Evolutionary conservation across 2,888 invertebrate species (phyloP), one percentile per base, ranked within the genome.

Genomic region (Xylophagus ater): DNA sequence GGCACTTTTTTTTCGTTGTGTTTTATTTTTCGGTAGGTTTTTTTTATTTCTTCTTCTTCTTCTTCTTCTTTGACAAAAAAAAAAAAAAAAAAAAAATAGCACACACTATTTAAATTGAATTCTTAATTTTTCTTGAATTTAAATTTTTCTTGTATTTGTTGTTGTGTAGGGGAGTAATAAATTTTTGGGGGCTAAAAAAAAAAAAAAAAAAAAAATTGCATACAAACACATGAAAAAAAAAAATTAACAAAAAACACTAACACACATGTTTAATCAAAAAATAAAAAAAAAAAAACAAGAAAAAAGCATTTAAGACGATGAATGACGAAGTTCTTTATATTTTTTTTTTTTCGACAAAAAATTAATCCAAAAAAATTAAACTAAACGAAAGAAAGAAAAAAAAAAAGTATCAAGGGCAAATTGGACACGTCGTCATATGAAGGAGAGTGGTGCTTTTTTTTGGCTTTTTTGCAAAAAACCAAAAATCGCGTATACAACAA

Each of bases 401-500:
- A 42, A 43, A 47, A 45, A 48, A 46, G 43, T 47, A 49, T 48
- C 51, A 51, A 51, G 51, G 51, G 51, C 51, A 49, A 51, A 49
- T 49, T 51, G 49, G 48, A 51, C 51, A 51, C 49, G 51, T 51
- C 47, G 51, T 46, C 48, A 49, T 47, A 48, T 48, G 47, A 44
- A 45, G 36, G 44, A 46, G 40, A 42, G 42, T 39, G 43, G 40
- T 37, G 43, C 29, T 37, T 34, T 24, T 37, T 39, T 40, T 39
- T 38, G 37, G 39, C 35, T 40, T 28, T 24, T 41, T 37, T 30
- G 41, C 41, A 35, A 37, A 40, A 37, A 42, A 37, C 38, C 37
- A 32, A 40, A 35, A 42, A 38, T 37, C 26, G 37, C 36, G 34
- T 37, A 42, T 36, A 38, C 37, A 39, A 43, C 35, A 39, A 43